Base-by-base conservation (phyloP, 2,797 vertebrate genomes). In the Yasuhikotakia modesta region DNA sequence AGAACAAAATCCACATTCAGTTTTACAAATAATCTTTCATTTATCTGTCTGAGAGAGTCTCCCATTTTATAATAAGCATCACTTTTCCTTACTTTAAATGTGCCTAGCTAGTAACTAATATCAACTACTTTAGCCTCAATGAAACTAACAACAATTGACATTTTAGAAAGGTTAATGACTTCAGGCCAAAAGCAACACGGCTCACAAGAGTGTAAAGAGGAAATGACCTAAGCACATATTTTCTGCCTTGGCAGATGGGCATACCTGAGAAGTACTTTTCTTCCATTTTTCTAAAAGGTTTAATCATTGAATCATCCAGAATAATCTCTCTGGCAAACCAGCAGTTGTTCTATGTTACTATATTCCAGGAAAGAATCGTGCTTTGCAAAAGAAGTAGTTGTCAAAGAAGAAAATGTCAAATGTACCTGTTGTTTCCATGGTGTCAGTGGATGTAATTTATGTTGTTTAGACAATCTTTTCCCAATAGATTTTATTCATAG, bases 151-250 rank as follows among this genome's bases (percentile, higher is more conserved):
- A n/a, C 35, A 39, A 39, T 39, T 39, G 7, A 39, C 35, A 39
- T 39, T 39, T 39, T 39, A 1, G 10, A 19, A 55, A 55, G n/a
- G 53, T 11, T 22, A 11, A 55, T 22, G 53, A 4, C 22, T 27
- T 14, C 22, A 14, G 48, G 48, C 16, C 17, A 50, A 17, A 17
- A n/a, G 16, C 3, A 50, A 4, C 6, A n/a, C 8, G 4, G 22
- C 24, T 21, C 24, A 58, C 12, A 58, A 14, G n/a, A n/a, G n/a
- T 27, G 10, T 27, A 58, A 22, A 58, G 24, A 58, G 57, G 57
- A 58, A 58, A 58, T 58, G 13, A 58, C 4, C 22, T 58, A 58
- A 58, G 57, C 3, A 58, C 57, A 58, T 58, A 58, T 12, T 27
- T 58, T 58, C 57, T 27, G 57, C 14, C 24, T 24, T 58, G 57